Conservation (phyloP, 2,888 invertebrate genomes). For the Polylopha cassiicola region DNA sequence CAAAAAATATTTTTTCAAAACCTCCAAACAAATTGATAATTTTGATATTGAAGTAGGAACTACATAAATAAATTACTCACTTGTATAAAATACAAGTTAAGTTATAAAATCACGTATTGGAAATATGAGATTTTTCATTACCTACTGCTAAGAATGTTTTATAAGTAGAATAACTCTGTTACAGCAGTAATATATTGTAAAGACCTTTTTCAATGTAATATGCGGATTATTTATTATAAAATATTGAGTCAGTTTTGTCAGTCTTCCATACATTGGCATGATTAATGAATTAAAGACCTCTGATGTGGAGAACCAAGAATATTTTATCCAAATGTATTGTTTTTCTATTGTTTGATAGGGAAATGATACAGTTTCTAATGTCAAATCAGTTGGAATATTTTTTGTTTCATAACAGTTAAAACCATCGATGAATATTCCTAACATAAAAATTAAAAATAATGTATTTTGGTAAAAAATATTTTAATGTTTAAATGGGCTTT, state of each 20-base stretch:
- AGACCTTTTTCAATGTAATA: too few relatives aligned
- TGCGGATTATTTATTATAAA: too few relatives aligned
- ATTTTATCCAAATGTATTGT: too few relatives aligned
- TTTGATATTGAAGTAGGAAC: conserved; percentile 37
- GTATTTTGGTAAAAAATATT: conserved; percentile 57
- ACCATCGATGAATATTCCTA: conserved; percentile 46
- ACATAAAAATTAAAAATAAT: conserved; percentile 37
- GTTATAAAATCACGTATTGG: conserved; percentile 12
- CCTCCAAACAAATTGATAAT: conserved; percentile 39
- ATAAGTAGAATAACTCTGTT: conserved; percentile 5
- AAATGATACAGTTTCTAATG: too few relatives aligned
- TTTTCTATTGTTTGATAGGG: too few relatives aligned
- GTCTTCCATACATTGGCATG: too few relatives aligned
- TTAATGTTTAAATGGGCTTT: conserved; percentile 54
- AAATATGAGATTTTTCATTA: conserved; percentile 7
- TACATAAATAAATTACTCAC: conserved; percentile 28
- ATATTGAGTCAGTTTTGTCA: too few relatives aligned
- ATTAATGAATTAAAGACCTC: too few relatives aligned
- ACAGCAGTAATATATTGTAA: too few relatives aligned
- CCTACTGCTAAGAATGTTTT: conserved; percentile 3
- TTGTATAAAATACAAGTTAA: conserved; percentile 19
- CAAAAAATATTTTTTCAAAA: conserved; percentile 61
- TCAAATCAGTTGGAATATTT: too few relatives aligned
- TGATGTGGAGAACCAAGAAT: too few relatives aligned
- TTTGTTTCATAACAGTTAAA: conserved; percentile 26